A percentile compares a stretch with the other conserved stretches of the same genome.
Evolutionary conservation across 53 echinoderm and acorn worm genomes (phyloP).

Genomic region (Luidia sarsii): DNA sequence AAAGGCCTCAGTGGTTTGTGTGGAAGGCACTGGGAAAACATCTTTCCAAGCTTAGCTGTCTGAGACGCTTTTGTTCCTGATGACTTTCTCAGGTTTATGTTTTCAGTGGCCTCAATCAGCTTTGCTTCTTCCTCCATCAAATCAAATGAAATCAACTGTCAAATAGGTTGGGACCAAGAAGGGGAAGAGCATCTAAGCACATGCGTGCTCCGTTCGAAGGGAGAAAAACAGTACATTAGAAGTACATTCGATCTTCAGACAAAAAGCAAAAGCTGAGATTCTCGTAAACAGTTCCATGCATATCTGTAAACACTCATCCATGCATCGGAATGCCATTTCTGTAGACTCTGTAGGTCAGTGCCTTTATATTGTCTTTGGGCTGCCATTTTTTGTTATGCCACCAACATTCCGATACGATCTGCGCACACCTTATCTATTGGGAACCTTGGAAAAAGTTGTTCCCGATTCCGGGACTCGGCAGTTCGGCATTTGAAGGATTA

Average conservation of each 20-base stretch:
- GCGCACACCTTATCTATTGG: too few relatives aligned
- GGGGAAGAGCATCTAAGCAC: neutral
- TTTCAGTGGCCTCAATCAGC: neutral
- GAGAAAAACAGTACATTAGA: neutral
- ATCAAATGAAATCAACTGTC: neutral
- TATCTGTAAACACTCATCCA: too few relatives aligned
- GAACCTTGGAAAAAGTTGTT: too few relatives aligned
- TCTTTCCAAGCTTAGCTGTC: neutral
- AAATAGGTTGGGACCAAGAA: neutral
- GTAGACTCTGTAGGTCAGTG: too few relatives aligned
- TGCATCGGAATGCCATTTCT: too few relatives aligned
- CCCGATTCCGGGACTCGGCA: too few relatives aligned
- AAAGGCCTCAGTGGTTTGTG: neutral
- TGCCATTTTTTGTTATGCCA: too few relatives aligned
- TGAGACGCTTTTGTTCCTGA: neutral
- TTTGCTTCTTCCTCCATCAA: neutral
- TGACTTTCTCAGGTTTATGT: neutral
- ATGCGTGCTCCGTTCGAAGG: neutral
- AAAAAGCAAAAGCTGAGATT: neutral
- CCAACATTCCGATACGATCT: too few relatives aligned
- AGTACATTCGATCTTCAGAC: neutral
- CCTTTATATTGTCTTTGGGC: too few relatives aligned
- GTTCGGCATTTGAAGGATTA: too few relatives aligned
- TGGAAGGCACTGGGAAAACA: too few relatives aligned
- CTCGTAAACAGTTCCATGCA: too few relatives aligned